These are phyloP conservation scores for Xanthia togata DNA, from an alignment of 2,888 invertebrate genomes.

Conservation along the genomic window DNA sequence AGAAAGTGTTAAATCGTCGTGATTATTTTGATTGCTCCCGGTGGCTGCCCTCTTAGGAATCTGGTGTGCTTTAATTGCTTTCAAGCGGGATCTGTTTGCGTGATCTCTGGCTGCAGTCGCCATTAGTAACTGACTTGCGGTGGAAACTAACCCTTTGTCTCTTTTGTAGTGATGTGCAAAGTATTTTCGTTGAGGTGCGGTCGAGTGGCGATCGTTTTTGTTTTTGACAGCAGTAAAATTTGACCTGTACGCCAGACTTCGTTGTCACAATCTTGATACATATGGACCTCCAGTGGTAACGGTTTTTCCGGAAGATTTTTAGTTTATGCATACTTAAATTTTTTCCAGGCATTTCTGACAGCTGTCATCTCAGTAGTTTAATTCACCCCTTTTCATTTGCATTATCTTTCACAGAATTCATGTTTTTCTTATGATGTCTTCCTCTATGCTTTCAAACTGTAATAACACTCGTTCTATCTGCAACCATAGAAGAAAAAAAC, in stretches of 20 bases:
- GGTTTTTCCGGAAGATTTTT: neutral
- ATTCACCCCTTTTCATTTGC: neutral
- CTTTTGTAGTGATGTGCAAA: slow-evolving; percentile 62
- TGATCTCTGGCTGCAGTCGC: slow-evolving; percentile 67
- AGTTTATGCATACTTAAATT: neutral
- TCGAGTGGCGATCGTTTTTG: neutral
- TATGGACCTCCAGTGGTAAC: neutral
- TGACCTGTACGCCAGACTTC: neutral
- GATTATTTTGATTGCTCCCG: slow-evolving; percentile 83
- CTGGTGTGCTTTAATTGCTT: slow-evolving; percentile 84
- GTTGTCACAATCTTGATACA: neutral
- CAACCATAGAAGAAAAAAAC: neutral
- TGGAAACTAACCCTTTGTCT: slow-evolving; percentile 81
- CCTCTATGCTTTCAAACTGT: neutral
- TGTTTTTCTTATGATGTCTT: too few relatives aligned
- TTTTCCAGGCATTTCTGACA: neutral
- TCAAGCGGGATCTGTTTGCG: slow-evolving; percentile 69
- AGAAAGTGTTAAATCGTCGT: slow-evolving; percentile 87
- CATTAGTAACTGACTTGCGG: slow-evolving; percentile 85
- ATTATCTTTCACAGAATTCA: neutral
- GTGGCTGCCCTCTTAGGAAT: slow-evolving; percentile 81
- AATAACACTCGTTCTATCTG: neutral
- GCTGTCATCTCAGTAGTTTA: neutral
- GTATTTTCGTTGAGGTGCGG: neutral
- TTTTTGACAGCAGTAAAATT: slow-evolving; percentile 10